Percentiles rank a stretch among this genome's conserved stretches.
Conservation (phyloP, 2,113 vertebrate genomes). For the Phaetusa simplex region DNA sequence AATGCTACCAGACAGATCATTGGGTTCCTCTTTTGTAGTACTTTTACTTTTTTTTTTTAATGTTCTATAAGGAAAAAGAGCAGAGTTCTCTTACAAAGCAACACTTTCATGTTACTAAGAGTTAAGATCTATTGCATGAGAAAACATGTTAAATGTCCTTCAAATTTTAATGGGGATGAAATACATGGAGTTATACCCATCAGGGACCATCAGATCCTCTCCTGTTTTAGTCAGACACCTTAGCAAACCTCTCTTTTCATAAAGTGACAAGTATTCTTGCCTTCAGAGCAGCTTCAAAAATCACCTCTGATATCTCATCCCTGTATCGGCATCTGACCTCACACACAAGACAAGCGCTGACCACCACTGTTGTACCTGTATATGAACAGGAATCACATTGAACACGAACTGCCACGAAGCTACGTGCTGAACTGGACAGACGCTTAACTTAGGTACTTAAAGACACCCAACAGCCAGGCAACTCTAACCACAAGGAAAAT, state of each 20-base stretch:
- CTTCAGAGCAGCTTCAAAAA: not conserved
- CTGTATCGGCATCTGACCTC: not conserved
- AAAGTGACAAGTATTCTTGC: not conserved
- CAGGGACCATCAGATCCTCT: not conserved
- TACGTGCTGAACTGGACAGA: not conserved
- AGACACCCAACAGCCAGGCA: not conserved
- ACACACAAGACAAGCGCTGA: not conserved
- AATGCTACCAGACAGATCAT: not conserved
- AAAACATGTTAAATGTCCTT: not conserved
- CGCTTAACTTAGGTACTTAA: not conserved
- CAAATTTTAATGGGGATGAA: not conserved
- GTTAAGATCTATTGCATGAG: not conserved
- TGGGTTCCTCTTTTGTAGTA: not conserved
- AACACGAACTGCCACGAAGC: not conserved
- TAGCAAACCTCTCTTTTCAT: not conserved
- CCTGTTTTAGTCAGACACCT: not conserved
- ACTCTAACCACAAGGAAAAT: not conserved
- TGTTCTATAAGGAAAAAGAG: not conserved
- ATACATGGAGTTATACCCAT: not conserved
- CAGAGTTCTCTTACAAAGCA: not conserved
- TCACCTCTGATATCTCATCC: not conserved
- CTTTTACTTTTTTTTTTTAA: not conserved
- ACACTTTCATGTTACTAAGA: not conserved
- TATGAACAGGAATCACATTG: not conserved
- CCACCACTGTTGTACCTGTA: not conserved